Percentiles rank a stretch among this genome's conserved stretches.
These are phyloP conservation scores for Coptotermes formosanus DNA, from an alignment of 1,140 invertebrate species.

Conservation along the genomic window DNA sequence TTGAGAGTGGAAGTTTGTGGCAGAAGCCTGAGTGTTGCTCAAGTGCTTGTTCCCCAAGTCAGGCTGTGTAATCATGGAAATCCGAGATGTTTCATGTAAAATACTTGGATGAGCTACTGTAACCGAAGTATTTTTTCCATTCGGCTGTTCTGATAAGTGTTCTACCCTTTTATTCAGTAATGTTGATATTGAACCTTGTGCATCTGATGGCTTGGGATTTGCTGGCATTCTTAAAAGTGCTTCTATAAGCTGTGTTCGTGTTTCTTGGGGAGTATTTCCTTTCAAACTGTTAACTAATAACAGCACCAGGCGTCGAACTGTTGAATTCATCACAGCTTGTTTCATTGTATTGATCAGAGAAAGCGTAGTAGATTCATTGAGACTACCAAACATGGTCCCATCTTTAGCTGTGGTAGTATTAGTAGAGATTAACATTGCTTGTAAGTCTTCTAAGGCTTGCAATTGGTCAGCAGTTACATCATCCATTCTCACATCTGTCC, in stretches of 20 bases:
- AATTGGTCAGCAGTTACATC: conserved; percentile 1
- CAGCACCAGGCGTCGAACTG: conserved; percentile 69
- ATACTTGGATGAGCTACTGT: background rate
- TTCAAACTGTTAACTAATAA: conserved; percentile 69
- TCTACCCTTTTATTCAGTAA: background rate
- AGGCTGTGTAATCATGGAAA: background rate
- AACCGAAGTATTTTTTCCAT: too few relatives aligned
- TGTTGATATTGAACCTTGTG: background rate
- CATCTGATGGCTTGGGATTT: background rate
- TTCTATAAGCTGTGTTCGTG: conserved; percentile 61
- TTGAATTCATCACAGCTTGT: conserved; percentile 71
- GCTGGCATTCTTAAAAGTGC: conserved; percentile 62
- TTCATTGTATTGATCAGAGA: conserved; percentile 77
- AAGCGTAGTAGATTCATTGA: conserved; percentile 71
- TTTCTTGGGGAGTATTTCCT: conserved; percentile 62
- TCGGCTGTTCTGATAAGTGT: background rate
- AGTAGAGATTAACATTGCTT: background rate
- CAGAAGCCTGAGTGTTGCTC: background rate
- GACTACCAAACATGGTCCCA: conserved; percentile 64
- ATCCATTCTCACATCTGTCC: background rate
- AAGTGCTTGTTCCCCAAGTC: background rate
- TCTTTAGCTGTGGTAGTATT: conserved; percentile 47
- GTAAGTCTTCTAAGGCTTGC: conserved; percentile 9
- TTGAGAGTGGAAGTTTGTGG: background rate
- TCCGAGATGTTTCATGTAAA: background rate